A percentile compares a stretch with the other conserved stretches of the same genome.
Conservation (phyloP, 2,797 vertebrate species). For the Enteromius anoplus region DNA sequence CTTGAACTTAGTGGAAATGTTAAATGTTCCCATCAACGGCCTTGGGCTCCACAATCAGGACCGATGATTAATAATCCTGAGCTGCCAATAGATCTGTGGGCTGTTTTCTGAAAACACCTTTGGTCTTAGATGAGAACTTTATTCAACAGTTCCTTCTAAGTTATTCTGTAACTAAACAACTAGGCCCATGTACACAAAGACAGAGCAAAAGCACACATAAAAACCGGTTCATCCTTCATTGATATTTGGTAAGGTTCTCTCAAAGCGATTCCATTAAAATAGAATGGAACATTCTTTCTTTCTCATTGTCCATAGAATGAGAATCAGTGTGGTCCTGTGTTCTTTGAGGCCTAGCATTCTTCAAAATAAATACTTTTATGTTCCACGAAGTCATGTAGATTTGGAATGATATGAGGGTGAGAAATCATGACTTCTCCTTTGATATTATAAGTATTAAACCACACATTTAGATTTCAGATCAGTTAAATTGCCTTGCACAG, state of each 20-base stretch:
- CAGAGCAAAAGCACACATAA: neutral
- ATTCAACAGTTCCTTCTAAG: neutral
- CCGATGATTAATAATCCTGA: constrained; percentile 31
- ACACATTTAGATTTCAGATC: neutral
- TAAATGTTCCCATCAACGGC: constrained; percentile 35
- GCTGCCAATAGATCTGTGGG: constrained; percentile 24
- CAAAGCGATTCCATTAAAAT: neutral
- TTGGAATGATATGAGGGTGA: neutral
- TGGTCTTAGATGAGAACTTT: constrained; percentile 16
- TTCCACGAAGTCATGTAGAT: neutral
- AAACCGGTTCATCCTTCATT: neutral
- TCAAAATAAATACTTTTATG: neutral
- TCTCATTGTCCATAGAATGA: neutral
- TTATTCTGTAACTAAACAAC: constrained; percentile 16
- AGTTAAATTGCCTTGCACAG: neutral
- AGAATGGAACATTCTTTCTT: neutral
- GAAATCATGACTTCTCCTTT: neutral
- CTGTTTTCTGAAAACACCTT: constrained; percentile 26
- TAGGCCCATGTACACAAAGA: neutral
- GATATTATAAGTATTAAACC: neutral
- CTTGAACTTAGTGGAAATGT: constrained; percentile 26
- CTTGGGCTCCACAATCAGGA: constrained; percentile 34
- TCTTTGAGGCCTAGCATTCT: neutral
- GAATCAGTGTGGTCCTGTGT: neutral
- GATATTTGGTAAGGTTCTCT: neutral